A percentile compares a stretch with the other conserved stretches of the same genome.
Conservation (phyloP, 2,113 vertebrate genomes). For the Heterochromis multidens region DNA sequence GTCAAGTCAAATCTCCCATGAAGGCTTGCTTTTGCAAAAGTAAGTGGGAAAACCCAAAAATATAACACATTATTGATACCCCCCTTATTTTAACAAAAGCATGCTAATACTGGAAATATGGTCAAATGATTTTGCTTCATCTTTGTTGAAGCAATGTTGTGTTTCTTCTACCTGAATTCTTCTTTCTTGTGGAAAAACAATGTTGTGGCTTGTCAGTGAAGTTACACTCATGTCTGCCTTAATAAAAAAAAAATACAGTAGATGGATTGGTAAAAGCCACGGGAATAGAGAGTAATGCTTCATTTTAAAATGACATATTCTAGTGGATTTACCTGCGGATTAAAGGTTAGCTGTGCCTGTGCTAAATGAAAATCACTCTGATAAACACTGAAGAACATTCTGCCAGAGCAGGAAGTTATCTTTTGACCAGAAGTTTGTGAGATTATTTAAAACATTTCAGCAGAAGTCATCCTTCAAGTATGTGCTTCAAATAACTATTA, state of each 20-base stretch:
- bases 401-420: background rate
- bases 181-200: conserved; percentile 14
- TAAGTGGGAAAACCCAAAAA: background rate
- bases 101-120: background rate
- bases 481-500: background rate
- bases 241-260: background rate
- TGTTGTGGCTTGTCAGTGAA: conserved; percentile 27
- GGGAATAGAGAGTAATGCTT: background rate
- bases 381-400: background rate
- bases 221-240: conserved; percentile 50
- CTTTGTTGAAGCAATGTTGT: conserved; percentile 22
- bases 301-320: conserved; percentile 22
- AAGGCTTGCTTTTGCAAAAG: background rate
- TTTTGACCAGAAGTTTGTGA: background rate
- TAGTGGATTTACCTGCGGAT: conserved; percentile 18
- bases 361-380: background rate
- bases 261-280: background rate
- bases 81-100: background rate
- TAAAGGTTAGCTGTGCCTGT: background rate
- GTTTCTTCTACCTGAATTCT: conserved; percentile 26
- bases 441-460: background rate
- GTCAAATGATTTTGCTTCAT: background rate
- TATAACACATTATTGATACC: accelerated
- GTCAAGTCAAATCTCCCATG: background rate
- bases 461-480: background rate